These are phyloP conservation scores for Sinosuthora webbiana DNA, from an alignment of 2,113 vertebrate species.

Conservation along the genomic window DNA sequence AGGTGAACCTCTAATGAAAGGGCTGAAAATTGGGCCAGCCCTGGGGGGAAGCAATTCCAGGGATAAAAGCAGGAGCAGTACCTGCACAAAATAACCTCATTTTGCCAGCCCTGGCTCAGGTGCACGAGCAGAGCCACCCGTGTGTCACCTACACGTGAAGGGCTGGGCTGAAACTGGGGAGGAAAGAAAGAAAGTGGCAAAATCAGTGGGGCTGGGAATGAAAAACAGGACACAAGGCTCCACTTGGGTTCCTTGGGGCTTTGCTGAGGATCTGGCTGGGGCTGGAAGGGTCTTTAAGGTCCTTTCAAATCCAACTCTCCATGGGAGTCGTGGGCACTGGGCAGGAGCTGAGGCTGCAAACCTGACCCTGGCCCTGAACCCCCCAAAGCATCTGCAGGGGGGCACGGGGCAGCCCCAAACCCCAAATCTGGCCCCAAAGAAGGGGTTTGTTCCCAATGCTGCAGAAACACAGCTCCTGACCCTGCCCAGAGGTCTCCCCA, in stretches of 20 bases:
- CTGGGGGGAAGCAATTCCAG: background rate
- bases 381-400: background rate
- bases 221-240: fast-evolving
- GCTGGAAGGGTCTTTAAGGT: background rate
- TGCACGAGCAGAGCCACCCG: fast-evolving
- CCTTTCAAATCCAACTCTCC: background rate
- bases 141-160: fast-evolving
- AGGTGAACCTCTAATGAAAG: background rate
- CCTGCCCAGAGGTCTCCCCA: background rate
- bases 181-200: background rate
- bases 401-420: background rate
- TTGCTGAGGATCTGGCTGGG: background rate
- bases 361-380: background rate
- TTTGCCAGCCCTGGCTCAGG: background rate
- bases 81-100: background rate
- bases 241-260: fast-evolving
- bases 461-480: background rate
- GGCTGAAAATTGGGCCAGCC: background rate
- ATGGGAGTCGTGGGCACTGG: background rate
- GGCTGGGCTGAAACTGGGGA: background rate
- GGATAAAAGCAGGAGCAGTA: background rate
- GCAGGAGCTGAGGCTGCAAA: background rate
- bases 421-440: background rate
- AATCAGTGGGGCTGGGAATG: background rate
- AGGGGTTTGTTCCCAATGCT: fast-evolving